Conservation (phyloP, 2,113 vertebrate genomes). For the Periophthalmodon schlosseri region DNA sequence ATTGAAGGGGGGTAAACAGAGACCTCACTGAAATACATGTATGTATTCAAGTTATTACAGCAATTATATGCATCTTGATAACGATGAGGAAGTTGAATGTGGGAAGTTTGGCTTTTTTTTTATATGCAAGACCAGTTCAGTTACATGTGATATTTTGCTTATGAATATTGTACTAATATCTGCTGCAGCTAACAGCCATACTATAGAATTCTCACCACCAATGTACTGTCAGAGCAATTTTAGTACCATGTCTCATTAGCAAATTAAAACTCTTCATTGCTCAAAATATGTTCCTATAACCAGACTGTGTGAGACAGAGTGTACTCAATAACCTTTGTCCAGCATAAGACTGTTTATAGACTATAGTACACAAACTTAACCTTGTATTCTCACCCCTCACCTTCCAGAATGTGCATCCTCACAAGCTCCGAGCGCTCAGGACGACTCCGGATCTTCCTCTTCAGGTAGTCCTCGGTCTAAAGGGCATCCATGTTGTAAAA, state of each 20-base stretch:
- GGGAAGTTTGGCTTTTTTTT: no score
- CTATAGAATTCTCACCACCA: neutral
- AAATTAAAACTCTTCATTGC: neutral
- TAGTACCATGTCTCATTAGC: neutral
- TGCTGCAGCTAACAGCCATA: no score
- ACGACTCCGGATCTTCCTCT: conserved; percentile 94
- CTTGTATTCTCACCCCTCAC: conserved; percentile 62
- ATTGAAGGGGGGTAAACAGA: no score
- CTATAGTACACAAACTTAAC: neutral
- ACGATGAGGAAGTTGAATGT: no score
- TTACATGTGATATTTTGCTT: no score
- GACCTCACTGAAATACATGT: no score
- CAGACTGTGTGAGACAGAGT: neutral
- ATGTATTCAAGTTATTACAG: no score
- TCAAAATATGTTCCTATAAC: neutral
- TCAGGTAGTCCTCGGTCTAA: conserved; percentile 96
- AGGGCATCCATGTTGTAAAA: neutral
- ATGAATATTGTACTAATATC: no score
- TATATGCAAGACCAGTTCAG: no score
- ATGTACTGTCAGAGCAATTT: neutral
- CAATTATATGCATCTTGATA: no score
- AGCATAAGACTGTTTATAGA: neutral
- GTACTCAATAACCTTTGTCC: neutral
- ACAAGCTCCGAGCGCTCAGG: conserved; percentile 95
- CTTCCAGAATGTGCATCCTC: conserved; percentile 99